Conservation (phyloP, 2,797 vertebrate genomes). For the Mus minutoides region DNA sequence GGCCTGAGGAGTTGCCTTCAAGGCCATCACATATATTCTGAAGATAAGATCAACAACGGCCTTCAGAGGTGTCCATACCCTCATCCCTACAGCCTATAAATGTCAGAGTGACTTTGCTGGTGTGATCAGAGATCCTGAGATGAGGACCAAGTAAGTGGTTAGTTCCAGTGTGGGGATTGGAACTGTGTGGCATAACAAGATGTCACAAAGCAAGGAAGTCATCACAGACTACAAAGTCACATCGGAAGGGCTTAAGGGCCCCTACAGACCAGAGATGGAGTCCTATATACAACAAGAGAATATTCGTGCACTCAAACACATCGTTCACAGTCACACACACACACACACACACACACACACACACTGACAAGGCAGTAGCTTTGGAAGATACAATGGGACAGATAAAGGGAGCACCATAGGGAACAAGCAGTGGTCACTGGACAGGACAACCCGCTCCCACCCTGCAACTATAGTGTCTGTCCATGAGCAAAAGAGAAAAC, state of each 20-base stretch:
- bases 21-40: neutral
- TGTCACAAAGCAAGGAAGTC: neutral
- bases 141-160: neutral
- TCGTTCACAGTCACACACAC: neutral
- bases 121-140: neutral
- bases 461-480: neutral
- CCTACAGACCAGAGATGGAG: neutral
- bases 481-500: neutral
- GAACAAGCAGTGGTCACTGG: rapidly evolving
- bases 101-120: neutral
- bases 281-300: rapidly evolving
- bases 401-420: neutral
- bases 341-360: too few relatives aligned
- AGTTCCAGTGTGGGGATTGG: neutral
- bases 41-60: neutral
- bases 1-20: neutral
- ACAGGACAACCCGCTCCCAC: neutral
- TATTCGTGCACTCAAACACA: neutral
- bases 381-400: neutral
- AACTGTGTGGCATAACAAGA: neutral
- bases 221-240: neutral
- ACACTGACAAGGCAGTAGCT: neutral
- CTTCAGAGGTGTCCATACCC: neutral
- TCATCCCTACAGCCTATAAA: neutral
- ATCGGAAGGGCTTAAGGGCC: too few relatives aligned